Evolutionary conservation across 92 coral and sea anemone genomes (phyloP).

Genomic region (Galaxea fascicularis): DNA sequence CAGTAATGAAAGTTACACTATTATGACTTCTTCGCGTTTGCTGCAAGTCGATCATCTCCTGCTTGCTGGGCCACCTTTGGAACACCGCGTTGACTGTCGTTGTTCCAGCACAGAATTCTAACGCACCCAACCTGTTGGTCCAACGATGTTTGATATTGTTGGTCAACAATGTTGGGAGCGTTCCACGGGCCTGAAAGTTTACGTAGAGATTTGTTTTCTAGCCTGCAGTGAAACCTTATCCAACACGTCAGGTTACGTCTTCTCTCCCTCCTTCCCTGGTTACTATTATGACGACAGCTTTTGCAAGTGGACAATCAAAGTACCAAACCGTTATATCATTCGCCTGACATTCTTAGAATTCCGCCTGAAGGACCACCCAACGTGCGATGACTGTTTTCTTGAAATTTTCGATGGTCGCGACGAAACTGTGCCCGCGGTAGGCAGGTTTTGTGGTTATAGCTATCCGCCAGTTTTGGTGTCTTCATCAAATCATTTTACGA

Average conservation of each 20-base stretch:
- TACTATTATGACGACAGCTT: conserved; percentile 32
- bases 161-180: neutral
- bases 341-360: conserved; percentile 51
- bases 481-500: conserved; percentile 20
- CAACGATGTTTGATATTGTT: neutral
- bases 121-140: too few relatives aligned
- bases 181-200: neutral
- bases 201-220: neutral
- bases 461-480: conserved; percentile 49
- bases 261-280: conserved; percentile 66
- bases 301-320: conserved; percentile 49
- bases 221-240: conserved; percentile 36
- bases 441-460: conserved; percentile 61
- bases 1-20: too few relatives aligned
- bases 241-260: conserved; percentile 38
- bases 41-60: too few relatives aligned
- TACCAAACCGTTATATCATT: conserved; percentile 38
- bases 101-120: too few relatives aligned
- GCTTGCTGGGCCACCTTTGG: too few relatives aligned
- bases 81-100: too few relatives aligned
- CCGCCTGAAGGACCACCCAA: conserved; percentile 43
- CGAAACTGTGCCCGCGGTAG: conserved; percentile 15
- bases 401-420: conserved; percentile 50
- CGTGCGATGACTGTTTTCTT: conserved; percentile 54
- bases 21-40: too few relatives aligned